Percentiles rank a stretch among this genome's conserved stretches.
These are phyloP conservation scores for Melanotaenia pygmaea DNA, from an alignment of 2,797 vertebrate genomes.

Conservation along the genomic window DNA sequence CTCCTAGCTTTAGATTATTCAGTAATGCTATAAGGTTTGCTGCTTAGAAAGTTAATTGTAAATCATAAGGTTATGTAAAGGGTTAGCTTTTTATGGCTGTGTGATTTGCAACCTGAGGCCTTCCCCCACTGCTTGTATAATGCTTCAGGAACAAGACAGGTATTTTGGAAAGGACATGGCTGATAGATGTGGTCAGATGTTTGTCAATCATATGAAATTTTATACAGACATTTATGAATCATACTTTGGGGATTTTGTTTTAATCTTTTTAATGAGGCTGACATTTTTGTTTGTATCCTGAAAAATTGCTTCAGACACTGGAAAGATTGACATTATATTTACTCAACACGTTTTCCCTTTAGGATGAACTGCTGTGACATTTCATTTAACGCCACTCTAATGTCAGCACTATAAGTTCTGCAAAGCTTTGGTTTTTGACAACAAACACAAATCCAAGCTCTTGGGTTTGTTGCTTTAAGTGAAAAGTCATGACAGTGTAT, in stretches of 20 bases:
- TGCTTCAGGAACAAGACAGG: slow-evolving; percentile 5
- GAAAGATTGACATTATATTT: slow-evolving; percentile 3
- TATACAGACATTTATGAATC: neutral
- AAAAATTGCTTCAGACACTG: slow-evolving; percentile 13
- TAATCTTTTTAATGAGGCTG: neutral
- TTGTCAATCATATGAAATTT: neutral
- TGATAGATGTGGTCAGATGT: neutral
- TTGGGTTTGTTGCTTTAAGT: neutral
- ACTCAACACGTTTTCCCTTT: slow-evolving; percentile 1
- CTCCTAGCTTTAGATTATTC: slow-evolving; percentile 33
- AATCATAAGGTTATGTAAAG: slow-evolving; percentile 41
- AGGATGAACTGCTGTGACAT: slow-evolving; percentile 15
- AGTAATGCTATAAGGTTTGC: slow-evolving; percentile 28
- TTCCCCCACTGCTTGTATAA: slow-evolving; percentile 21
- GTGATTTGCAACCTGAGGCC: slow-evolving; percentile 27
- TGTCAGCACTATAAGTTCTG: neutral
- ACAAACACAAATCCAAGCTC: neutral
- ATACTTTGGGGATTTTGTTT: neutral
- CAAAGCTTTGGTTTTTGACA: neutral
- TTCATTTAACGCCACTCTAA: neutral
- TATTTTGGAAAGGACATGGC: neutral
- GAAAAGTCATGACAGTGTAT: slow-evolving; percentile 6
- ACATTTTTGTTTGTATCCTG: slow-evolving; percentile 7
- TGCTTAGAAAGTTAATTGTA: slow-evolving; percentile 27
- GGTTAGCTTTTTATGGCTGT: slow-evolving; percentile 38